These are phyloP conservation scores for Chironex yamaguchii DNA, from an alignment of 30 jellyfish, hydroid and myxozoan genomes.

Conservation along the genomic window DNA sequence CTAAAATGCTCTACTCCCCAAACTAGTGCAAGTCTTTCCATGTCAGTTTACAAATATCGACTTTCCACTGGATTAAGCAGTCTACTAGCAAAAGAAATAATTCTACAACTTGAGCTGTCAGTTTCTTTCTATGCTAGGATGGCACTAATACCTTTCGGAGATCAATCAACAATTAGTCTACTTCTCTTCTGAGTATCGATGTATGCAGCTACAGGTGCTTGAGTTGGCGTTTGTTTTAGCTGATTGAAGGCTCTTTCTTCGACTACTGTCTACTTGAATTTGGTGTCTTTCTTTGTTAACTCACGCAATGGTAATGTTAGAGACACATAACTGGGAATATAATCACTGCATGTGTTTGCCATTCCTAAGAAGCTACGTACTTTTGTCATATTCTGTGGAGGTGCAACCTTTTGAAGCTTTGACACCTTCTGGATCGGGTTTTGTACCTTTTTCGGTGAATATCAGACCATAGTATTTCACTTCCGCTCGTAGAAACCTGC, in stretches of 20 bases:
- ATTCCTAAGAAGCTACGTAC: conserved; percentile 28
- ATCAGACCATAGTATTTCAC: neutral
- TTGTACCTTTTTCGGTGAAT: conserved; percentile 20
- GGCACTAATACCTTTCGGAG: conserved; percentile 3
- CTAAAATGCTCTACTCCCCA: conserved; percentile 29
- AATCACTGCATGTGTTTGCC: conserved; percentile 21
- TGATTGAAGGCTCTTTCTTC: conserved; percentile 34
- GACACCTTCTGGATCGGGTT: conserved; percentile 24
- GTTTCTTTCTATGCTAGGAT: neutral
- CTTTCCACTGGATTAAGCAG: neutral
- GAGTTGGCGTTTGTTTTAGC: neutral
- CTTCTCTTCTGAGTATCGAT: neutral
- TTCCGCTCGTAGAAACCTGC: too few relatives aligned
- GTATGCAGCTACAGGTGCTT: neutral
- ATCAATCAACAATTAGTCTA: neutral
- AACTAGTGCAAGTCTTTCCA: conserved; percentile 30
- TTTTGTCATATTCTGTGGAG: conserved; percentile 24
- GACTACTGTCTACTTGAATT: conserved; percentile 32
- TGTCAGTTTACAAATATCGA: conserved; percentile 5
- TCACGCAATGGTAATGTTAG: conserved; percentile 9
- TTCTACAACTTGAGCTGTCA: too few relatives aligned
- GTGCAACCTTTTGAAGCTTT: conserved; percentile 15
- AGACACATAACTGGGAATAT: conserved; percentile 15
- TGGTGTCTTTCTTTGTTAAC: neutral
- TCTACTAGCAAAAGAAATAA: neutral